phyloP scores from a whole-genome alignment of 2,888 invertebrate species.

The Abrostola triplasia region DNA sequence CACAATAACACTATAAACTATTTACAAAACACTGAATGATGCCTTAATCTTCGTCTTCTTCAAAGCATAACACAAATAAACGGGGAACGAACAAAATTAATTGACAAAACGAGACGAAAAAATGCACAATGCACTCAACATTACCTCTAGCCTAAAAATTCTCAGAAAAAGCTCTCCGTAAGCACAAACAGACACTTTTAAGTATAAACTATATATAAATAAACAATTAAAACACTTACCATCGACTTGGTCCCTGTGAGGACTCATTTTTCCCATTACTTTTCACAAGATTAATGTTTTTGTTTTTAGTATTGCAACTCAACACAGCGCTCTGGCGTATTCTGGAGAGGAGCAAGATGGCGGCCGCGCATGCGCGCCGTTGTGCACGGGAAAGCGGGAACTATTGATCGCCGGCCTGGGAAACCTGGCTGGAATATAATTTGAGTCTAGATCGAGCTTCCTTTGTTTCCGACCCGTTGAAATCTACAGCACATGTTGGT shows the following conservation, averaged over 20 bases:
- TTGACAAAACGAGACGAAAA: no score
- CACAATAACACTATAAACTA: no score
- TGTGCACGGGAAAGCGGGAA: slow-evolving; percentile 61
- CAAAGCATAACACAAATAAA: no score
- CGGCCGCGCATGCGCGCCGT: slow-evolving; percentile 65
- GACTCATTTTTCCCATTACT: slow-evolving; percentile 68
- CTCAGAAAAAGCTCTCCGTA: neutral
- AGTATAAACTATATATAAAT: neutral
- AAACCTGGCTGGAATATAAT: slow-evolving; percentile 53
- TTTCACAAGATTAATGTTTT: slow-evolving; percentile 46
- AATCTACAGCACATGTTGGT: neutral
- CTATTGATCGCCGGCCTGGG: slow-evolving; percentile 78
- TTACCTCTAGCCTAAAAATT: neutral
- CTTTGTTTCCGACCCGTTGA: slow-evolving; percentile 14
- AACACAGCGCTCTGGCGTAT: slow-evolving; percentile 49
- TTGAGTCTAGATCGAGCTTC: slow-evolving; percentile 37
- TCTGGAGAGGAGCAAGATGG: slow-evolving; percentile 62
- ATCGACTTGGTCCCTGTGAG: slow-evolving; percentile 73
- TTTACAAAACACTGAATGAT: no score
- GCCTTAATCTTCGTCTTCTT: no score
- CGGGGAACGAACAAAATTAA: no score
- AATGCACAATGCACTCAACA: no score
- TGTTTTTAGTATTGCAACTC: slow-evolving; percentile 63
- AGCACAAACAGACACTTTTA: slow-evolving; percentile 1
- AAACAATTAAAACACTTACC: slow-evolving; percentile 61